phyloP scores from a whole-genome alignment of 2,797 vertebrate species.

The Chelidonichthys spinosus region DNA sequence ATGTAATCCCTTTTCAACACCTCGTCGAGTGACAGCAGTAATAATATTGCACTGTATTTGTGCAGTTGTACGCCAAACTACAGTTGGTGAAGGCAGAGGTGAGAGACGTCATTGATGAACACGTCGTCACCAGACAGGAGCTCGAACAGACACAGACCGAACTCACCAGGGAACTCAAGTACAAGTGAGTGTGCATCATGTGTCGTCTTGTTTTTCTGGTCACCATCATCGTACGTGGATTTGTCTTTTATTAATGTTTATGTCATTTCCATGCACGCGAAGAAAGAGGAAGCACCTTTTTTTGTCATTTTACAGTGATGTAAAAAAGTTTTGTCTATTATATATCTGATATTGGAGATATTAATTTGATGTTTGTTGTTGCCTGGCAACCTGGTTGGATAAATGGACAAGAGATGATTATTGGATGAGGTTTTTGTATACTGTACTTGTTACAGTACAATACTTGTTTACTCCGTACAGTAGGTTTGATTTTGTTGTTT shows the following conservation, averaged over 20 bases:
- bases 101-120: constrained; percentile 92
- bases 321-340: not conserved
- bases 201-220: not conserved
- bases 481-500: not conserved
- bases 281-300: not conserved
- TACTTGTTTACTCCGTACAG: too few species aligned
- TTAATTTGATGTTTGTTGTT: not conserved
- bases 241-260: not conserved
- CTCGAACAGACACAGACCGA: constrained; percentile 96
- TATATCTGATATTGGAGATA: not conserved
- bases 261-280: not conserved
- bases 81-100: constrained; percentile 95
- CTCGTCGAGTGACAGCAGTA: too few species aligned
- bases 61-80: constrained; percentile 92
- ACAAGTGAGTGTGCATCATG: constrained; percentile 89
- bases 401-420: not conserved
- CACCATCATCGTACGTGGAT: not conserved
- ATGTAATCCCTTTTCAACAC: not conserved
- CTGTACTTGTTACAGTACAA: too few species aligned
- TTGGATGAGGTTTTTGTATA: not conserved
- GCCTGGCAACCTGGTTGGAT: too few species aligned
- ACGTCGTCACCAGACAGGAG: constrained; percentile 93
- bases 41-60: not conserved
- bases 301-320: not conserved
- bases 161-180: constrained; percentile 96